These are phyloP conservation scores for Colius striatus DNA, from an alignment of 2,113 vertebrate species.

Conservation along the genomic window DNA sequence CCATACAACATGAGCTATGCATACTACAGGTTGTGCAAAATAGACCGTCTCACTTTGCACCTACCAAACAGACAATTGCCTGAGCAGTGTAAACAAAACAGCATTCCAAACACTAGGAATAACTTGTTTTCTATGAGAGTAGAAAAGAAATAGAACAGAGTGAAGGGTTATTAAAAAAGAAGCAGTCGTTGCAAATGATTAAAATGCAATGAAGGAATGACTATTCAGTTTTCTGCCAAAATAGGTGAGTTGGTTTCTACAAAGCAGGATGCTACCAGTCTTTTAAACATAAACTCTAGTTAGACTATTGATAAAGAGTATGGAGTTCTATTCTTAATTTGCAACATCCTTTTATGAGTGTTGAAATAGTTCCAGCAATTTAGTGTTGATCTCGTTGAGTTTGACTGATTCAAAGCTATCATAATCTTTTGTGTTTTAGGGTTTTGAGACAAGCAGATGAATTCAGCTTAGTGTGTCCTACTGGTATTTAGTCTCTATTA, in stretches of 20 bases:
- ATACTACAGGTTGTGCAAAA: not conserved
- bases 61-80: not conserved
- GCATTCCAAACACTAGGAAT: not conserved
- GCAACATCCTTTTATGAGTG: not conserved
- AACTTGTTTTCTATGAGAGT: not conserved
- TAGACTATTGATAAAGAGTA: not conserved
- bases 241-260: not conserved
- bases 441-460: not conserved
- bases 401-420: not conserved
- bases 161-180: not conserved
- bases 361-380: not conserved
- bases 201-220: not conserved
- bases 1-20: accelerated
- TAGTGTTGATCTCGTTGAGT: not conserved
- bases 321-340: not conserved
- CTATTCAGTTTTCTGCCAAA: not conserved
- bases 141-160: not conserved
- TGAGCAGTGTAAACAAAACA: not conserved
- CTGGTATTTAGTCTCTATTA: not conserved
- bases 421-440: not conserved
- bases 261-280: not conserved
- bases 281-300: not conserved
- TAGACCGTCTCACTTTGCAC: not conserved
- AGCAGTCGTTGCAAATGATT: not conserved
- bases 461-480: not conserved